Conservation (phyloP, 2,797 vertebrate species). For the Eulemur mongoz region DNA sequence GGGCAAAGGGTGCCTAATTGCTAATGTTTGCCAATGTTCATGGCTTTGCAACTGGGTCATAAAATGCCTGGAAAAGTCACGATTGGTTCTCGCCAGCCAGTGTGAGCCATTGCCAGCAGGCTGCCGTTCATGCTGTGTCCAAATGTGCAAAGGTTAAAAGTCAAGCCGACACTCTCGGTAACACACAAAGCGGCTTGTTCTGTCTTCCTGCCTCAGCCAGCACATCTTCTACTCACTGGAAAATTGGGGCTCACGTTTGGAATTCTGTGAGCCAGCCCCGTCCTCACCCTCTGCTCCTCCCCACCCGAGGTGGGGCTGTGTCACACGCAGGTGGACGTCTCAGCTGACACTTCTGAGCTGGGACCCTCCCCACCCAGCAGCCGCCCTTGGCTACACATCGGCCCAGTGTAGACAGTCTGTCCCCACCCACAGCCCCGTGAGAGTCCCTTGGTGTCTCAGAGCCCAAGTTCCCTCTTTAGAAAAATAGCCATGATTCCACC, state of each 20-base stretch:
- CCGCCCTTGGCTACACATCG: too few relatives aligned
- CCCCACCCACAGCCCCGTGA: accelerated
- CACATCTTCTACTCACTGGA: too few relatives aligned
- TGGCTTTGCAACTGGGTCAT: accelerated
- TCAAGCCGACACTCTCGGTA: background rate
- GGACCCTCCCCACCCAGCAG: too few relatives aligned
- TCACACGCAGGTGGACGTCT: accelerated
- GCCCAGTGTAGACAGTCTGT: background rate
- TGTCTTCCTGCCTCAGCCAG: background rate
- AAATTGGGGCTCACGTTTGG: background rate
- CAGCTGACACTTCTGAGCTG: background rate
- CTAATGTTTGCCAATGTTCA: accelerated
- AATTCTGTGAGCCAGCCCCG: background rate
- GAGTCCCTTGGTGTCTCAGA: background rate
- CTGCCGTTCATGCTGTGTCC: accelerated
- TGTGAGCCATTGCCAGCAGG: accelerated
- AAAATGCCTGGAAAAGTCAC: too few relatives aligned
- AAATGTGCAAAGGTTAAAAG: background rate
- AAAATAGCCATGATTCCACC: accelerated
- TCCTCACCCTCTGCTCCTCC: background rate
- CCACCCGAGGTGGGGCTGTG: accelerated
- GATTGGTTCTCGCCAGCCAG: accelerated
- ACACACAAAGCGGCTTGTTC: background rate
- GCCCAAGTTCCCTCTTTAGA: background rate
- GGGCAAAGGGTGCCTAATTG: accelerated